A percentile compares a stretch with the other conserved stretches of the same genome.
phyloP scores from a whole-genome alignment of 2,113 vertebrate species.

The Emydocephalus ijimae region DNA sequence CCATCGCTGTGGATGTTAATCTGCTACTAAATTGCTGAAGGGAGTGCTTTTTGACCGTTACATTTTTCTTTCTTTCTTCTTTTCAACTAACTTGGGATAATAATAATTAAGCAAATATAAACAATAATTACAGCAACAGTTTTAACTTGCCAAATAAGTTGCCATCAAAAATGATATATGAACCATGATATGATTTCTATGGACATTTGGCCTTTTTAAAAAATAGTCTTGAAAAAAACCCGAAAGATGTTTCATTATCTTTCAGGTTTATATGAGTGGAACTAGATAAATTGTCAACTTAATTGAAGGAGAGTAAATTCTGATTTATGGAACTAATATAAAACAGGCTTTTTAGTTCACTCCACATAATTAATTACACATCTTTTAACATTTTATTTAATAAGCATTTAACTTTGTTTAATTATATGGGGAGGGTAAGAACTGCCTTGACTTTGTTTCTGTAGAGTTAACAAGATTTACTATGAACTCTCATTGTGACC shows the following conservation, averaged over 20 bases:
- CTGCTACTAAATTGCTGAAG: background rate
- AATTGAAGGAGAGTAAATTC: slow-evolving; percentile 11
- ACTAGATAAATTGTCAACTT: slow-evolving; percentile 30
- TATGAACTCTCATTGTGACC: background rate
- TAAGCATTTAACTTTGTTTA: background rate
- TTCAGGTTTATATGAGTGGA: slow-evolving; percentile 23
- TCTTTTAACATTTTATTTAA: background rate
- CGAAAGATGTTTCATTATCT: slow-evolving; percentile 19
- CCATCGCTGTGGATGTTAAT: background rate
- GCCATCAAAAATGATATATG: slow-evolving; percentile 34
- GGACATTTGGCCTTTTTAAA: slow-evolving; percentile 34
- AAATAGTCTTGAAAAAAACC: slow-evolving; percentile 42
- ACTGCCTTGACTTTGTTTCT: slow-evolving; percentile 18
- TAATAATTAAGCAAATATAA: background rate
- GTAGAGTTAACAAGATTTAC: slow-evolving; percentile 22
- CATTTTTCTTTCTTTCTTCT: background rate
- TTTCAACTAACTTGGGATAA: background rate
- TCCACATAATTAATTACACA: background rate
- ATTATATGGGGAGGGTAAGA: slow-evolving; percentile 15
- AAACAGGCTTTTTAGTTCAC: background rate
- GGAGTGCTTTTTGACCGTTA: background rate
- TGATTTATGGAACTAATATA: background rate
- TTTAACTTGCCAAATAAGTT: background rate
- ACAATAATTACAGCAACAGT: background rate
- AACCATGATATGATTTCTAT: slow-evolving; percentile 14